Base-by-base conservation (phyloP, 2,888 invertebrate genomes). In the Xanthorhoe designata region DNA sequence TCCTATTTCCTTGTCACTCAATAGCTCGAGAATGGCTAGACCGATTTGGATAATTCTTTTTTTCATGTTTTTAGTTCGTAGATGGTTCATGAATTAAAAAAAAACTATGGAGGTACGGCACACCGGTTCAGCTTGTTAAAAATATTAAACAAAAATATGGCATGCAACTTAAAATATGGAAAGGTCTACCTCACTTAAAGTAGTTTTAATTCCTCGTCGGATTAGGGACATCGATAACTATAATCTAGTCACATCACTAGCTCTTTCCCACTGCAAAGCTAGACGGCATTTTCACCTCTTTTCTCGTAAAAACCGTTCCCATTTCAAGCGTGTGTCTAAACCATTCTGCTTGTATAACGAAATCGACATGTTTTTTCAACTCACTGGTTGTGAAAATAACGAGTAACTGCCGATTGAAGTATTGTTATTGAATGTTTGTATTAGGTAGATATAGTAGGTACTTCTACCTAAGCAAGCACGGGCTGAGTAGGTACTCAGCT, bases 201-300 rank as follows among this genome's bases (percentile, higher is more conserved):
- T 3, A 2, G 13, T 42, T 13, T 42, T 13, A 13, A 13, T 13
- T 42, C 8, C 45, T 15, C 6, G 15, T 17, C 15, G 8, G 15
- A 35, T 45, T 56, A 35, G 42, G 45, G 24, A 57, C 52, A 78
- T 78, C 76, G 75, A 75, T 17, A 7, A 32, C 5, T 7, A 3
- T 24, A 7, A 32, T 7, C 1, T 3, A 13, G 35, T 64, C 66
- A 52, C 84, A 76, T 75, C 85, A 81, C 87, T 78, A 87, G 83
- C 80, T 70, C 70, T 78, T 88, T 92, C 92, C 81, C 92, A 92
- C 91, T 89, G 66, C 78, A 82, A 82, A 78, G 78, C 58, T 38
- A 58, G 51, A 38, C 84, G 50, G 50, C 84, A 84, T 91, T 91
- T 90, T 91, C 91, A 91, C 90, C 88, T 82, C 88, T 90, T 90